These are phyloP conservation scores for Stegodyphus dumicola DNA, from an alignment of 1,140 invertebrate genomes.

Conservation along the genomic window DNA sequence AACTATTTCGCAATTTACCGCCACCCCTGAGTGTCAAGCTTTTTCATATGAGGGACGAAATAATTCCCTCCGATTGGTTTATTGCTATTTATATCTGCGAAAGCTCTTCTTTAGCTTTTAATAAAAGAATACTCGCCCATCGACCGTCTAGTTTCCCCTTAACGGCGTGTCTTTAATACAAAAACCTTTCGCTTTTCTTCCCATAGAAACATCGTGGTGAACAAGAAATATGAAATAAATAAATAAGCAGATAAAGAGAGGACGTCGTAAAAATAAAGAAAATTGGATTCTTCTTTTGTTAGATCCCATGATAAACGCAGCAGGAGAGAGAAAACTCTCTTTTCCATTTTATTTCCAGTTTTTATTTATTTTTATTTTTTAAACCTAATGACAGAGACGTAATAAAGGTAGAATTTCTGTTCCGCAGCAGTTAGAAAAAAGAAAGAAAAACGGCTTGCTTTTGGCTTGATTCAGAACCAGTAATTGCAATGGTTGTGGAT, in stretches of 20 bases:
- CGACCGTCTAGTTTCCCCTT: conserved; percentile 16
- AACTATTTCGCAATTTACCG: background rate
- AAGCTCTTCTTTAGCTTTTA: conserved; percentile 25
- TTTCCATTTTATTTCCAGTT: background rate
- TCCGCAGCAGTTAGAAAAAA: background rate
- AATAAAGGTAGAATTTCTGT: conserved; percentile 45
- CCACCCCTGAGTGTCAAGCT: background rate
- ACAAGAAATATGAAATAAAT: background rate
- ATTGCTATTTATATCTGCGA: conserved; percentile 25
- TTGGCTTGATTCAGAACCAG: conserved; percentile 11
- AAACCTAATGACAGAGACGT: conserved; percentile 46
- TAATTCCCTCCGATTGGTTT: conserved; percentile 31
- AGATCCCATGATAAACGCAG: conserved; percentile 17
- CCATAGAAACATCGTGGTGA: background rate
- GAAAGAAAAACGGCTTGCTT: conserved; percentile 21
- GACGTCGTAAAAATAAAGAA: conserved; percentile 36
- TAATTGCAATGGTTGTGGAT: conserved; percentile 35
- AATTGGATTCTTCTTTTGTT: conserved; percentile 32
- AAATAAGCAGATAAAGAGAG: background rate
- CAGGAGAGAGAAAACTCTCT: conserved; percentile 11
- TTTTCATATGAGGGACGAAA: conserved; percentile 8
- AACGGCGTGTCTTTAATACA: conserved; percentile 27
- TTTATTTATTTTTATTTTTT: background rate
- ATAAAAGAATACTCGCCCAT: conserved; percentile 22
- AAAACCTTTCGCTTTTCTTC: conserved; percentile 9